Evolutionary conservation across 1,140 invertebrate genomes (phyloP).

Genomic region (Goniozus legneri): DNA sequence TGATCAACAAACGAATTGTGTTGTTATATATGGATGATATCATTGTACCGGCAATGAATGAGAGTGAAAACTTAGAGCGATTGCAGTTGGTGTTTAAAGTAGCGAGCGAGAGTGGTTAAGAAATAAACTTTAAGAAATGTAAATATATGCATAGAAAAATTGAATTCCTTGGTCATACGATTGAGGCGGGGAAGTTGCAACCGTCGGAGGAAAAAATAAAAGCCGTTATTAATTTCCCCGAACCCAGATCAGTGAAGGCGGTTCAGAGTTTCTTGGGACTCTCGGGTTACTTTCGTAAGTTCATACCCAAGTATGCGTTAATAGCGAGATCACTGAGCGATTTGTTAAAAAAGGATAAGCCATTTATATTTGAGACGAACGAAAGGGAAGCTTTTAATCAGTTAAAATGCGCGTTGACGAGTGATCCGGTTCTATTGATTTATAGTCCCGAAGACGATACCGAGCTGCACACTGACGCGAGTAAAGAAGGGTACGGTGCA

Average conservation of each 20-base stretch:
- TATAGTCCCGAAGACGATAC: too few relatives aligned
- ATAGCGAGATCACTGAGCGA: conserved; percentile 15
- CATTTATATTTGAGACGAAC: conserved; percentile 17
- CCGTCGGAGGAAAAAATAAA: conserved; percentile 19
- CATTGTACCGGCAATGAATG: not conserved
- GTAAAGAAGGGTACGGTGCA: too few relatives aligned
- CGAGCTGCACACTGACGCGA: too few relatives aligned
- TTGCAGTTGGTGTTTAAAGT: not conserved
- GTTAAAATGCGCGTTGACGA: too few relatives aligned
- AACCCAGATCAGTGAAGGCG: conserved; percentile 18
- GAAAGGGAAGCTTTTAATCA: too few relatives aligned
- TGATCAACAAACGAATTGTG: not conserved
- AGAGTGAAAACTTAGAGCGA: not conserved
- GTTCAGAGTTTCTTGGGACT: conserved; percentile 24
- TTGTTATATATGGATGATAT: not conserved
- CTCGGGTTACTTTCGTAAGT: conserved; percentile 19
- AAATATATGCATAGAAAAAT: not conserved
- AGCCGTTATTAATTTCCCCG: conserved; percentile 19
- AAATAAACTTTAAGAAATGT: not conserved
- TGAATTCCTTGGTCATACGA: not conserved
- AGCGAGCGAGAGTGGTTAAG: not conserved
- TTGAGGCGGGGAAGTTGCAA: not conserved
- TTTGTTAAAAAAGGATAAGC: conserved; percentile 8
- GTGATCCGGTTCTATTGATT: too few relatives aligned
- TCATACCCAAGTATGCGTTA: conserved; percentile 14